Conservation (phyloP, 2,888 invertebrate genomes). For the Plebejus melissa region DNA sequence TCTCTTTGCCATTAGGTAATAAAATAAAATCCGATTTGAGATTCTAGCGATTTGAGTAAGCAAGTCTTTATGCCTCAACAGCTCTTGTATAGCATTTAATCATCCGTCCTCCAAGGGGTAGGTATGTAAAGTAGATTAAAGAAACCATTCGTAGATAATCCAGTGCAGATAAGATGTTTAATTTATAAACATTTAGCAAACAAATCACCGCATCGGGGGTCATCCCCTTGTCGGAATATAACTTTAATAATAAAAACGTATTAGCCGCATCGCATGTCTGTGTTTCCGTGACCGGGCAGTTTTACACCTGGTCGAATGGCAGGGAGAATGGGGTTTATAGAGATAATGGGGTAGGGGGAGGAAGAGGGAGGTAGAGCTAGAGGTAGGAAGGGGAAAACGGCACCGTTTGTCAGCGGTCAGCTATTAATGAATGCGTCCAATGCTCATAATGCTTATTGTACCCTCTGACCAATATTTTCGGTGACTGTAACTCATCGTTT, state of each 20-base stretch:
- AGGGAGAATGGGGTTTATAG: slow-evolving; percentile 50
- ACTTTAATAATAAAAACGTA: slow-evolving; percentile 76
- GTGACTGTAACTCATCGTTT: slow-evolving; percentile 65
- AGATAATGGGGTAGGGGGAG: slow-evolving; percentile 53
- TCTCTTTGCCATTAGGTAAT: no score
- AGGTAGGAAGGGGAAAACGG: slow-evolving; percentile 49
- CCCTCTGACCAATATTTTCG: slow-evolving; percentile 66
- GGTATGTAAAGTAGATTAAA: slow-evolving; percentile 23
- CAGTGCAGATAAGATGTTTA: slow-evolving; percentile 22
- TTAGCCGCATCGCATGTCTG: slow-evolving; percentile 76
- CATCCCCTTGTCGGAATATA: slow-evolving; percentile 60
- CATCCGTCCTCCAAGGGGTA: not conserved
- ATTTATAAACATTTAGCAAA: slow-evolving; percentile 43
- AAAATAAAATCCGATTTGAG: no score
- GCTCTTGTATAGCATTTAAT: not conserved
- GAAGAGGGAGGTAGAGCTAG: not conserved
- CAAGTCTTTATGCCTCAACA: not conserved
- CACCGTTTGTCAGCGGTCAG: slow-evolving; percentile 73
- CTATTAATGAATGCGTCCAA: slow-evolving; percentile 68
- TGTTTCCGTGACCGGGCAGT: slow-evolving; percentile 76
- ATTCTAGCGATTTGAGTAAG: not conserved
- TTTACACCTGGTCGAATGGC: slow-evolving; percentile 71
- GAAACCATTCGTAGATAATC: slow-evolving; percentile 28
- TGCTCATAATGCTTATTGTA: slow-evolving; percentile 70
- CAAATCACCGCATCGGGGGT: slow-evolving; percentile 72